A percentile compares a stretch with the other conserved stretches of the same genome.
phyloP scores from a whole-genome alignment of 2,888 invertebrate species.

The Tethea ocularis region DNA sequence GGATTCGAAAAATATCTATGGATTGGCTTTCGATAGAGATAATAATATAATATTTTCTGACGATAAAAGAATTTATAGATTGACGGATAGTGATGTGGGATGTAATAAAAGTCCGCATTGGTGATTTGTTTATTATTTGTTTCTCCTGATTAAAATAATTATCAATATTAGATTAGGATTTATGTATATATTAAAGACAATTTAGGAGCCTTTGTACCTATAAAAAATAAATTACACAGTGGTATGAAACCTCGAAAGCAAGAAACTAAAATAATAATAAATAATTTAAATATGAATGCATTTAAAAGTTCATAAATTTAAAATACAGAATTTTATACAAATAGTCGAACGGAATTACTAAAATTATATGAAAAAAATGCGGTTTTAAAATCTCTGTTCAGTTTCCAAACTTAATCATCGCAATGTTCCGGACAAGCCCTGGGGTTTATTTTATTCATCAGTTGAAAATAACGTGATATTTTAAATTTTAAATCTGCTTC shows the following conservation, averaged over 20 bases:
- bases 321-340: too few relatives aligned
- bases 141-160: background rate
- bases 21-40: constrained; percentile 61
- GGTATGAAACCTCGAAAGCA: background rate
- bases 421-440: constrained; percentile 10
- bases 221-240: background rate
- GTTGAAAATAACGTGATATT: constrained; percentile 29
- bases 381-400: constrained; percentile 6
- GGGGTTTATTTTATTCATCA: constrained; percentile 14
- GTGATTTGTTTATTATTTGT: constrained; percentile 28
- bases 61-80: constrained; percentile 50
- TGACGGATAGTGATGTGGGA: constrained; percentile 42
- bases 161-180: background rate
- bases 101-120: constrained; percentile 40
- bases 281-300: background rate
- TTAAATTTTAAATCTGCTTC: constrained; percentile 31
- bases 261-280: background rate
- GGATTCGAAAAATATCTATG: constrained; percentile 51
- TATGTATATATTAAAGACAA: too few relatives aligned
- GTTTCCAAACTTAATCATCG: constrained; percentile 21
- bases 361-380: too few relatives aligned
- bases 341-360: too few relatives aligned
- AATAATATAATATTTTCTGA: constrained; percentile 63
- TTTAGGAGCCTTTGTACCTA: too few relatives aligned
- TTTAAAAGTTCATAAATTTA: too few relatives aligned